phyloP scores from a whole-genome alignment of 2,797 vertebrate genomes.

The Psittacula echo region DNA sequence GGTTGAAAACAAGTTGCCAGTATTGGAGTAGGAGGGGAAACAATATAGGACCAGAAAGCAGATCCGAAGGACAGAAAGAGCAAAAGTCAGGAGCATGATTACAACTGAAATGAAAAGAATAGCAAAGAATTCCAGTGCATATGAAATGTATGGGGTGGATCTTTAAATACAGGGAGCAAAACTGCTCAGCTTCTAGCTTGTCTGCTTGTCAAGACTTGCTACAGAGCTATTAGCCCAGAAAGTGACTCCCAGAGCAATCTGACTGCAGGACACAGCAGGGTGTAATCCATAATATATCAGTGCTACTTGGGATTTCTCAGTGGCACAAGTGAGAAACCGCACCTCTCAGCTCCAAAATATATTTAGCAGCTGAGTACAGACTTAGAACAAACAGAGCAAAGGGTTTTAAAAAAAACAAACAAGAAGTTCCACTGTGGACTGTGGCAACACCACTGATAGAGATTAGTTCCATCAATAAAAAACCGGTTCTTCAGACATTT shows the following conservation, averaged over 20 bases:
- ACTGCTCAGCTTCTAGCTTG: neutral
- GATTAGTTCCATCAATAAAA: neutral
- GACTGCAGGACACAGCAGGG: neutral
- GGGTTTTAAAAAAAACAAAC: neutral
- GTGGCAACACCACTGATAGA: neutral
- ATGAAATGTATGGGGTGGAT: neutral
- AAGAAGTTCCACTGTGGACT: neutral
- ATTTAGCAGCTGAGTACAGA: neutral
- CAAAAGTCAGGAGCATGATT: neutral
- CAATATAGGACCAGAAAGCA: neutral
- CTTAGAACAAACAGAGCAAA: neutral
- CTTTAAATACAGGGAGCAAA: neutral
- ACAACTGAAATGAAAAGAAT: neutral
- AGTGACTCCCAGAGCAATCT: neutral
- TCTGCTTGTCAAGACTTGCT: neutral
- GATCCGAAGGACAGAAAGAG: neutral
- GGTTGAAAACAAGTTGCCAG: neutral
- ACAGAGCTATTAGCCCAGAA: neutral
- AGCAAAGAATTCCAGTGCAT: neutral
- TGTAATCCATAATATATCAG: neutral
- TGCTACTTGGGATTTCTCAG: neutral
- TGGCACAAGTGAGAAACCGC: neutral
- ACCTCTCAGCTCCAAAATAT: neutral
- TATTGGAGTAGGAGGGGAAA: neutral
- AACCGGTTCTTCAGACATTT: neutral